Evolutionary conservation across 2,113 vertebrate genomes (phyloP), one percentile per base, ranked within the genome.

Genomic region (Turdus rufiventris): DNA sequence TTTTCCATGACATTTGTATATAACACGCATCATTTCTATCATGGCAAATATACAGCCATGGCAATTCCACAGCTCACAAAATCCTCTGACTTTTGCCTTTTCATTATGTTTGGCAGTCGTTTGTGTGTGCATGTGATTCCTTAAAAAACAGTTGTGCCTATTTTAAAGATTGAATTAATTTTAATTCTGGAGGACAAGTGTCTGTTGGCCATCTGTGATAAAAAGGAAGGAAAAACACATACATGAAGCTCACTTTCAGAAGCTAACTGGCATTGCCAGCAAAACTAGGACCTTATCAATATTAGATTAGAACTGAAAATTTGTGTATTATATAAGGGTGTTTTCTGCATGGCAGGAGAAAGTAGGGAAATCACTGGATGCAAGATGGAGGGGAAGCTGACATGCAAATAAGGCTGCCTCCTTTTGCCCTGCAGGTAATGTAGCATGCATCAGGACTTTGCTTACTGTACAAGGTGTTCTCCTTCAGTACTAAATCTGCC

Each of bases 401-500:
- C 14, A 68, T 0, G 0, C 53, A 57, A 75, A 81, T 42, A 45
- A 77, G 12, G 12, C 29, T 42, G 24, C 89, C 67, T 96, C 53
- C 25, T 78, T 81, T 91, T 76, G 57, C 61, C 74, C 36, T 81
- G 31, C 51, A 31, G 67, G 56, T 86, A 68, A 72, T 40, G 33
- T 62, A 82, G 77, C 77, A 18, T n/a, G 34, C 76, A 58, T 78
- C 84, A 75, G 78, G 87, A 56, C 76, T 93, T 88, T 61, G 60
- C 70, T 86, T 71, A 60, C 67, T 63, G 58, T 38, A 68, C 45
- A 95, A 83, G 72, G 45, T 70, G 77, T 76, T 96, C 93, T 94
- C 65, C 87, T 91, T 94, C 77, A 60, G 67, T 82, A 45, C 77
- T 95, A 81, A 95, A 95, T 96, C 94, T 96, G 96, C 97, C 93